These are phyloP conservation scores for Spilarctia lutea DNA, from an alignment of 2,888 invertebrate genomes.

Conservation along the genomic window DNA sequence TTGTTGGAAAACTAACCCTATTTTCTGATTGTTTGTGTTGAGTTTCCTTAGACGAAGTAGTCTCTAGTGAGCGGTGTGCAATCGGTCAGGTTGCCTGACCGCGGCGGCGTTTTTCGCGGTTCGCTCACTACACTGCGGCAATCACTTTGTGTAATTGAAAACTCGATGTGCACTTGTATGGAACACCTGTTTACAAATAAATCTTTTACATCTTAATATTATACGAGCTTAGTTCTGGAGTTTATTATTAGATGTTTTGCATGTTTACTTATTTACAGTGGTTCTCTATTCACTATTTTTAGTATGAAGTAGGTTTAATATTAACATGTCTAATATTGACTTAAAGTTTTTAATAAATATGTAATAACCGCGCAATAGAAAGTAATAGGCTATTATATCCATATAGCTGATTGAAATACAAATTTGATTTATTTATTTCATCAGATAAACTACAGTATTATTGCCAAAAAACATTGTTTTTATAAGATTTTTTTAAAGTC, in stretches of 20 bases:
- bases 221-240: slow-evolving; percentile 30
- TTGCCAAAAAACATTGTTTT: no score
- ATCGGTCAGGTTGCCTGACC: slow-evolving; percentile 79
- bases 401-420: no score
- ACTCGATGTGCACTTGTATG: slow-evolving; percentile 83
- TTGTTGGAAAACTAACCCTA: slow-evolving; percentile 72
- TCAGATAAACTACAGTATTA: not conserved
- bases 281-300: not conserved
- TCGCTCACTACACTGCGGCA: slow-evolving; percentile 73
- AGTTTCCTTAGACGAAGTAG: slow-evolving; percentile 59
- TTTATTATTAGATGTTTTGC: slow-evolving; percentile 18
- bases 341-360: not conserved
- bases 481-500: no score
- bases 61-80: slow-evolving; percentile 70
- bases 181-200: slow-evolving; percentile 79
- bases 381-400: no score
- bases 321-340: not conserved
- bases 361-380: not conserved
- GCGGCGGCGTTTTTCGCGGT: slow-evolving; percentile 79
- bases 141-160: slow-evolving; percentile 86
- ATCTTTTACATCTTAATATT: slow-evolving; percentile 66
- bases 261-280: not conserved
- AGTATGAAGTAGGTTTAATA: not conserved
- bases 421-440: no score
- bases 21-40: slow-evolving; percentile 66